Evolutionary conservation across 2,113 vertebrate genomes (phyloP).

Genomic region (Crotalus helleri): DNA sequence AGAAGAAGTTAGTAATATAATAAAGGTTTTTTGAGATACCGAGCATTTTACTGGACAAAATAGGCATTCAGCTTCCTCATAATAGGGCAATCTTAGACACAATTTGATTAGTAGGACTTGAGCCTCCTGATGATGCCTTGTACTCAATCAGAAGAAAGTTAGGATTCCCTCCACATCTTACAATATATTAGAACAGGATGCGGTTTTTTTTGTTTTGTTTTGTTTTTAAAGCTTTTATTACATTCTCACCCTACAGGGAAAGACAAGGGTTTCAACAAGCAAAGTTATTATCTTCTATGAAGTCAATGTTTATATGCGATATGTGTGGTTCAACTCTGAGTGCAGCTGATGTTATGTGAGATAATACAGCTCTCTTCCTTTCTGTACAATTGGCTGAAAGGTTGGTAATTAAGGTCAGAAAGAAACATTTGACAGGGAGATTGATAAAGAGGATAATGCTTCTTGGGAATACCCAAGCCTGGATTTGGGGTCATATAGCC

Average conservation of each 20-base stretch:
- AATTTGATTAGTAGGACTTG: not conserved
- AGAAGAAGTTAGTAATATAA: not conserved
- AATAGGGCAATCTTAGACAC: not conserved
- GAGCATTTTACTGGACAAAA: not conserved
- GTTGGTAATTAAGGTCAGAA: constrained; percentile 9
- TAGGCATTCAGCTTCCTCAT: not conserved
- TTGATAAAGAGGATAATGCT: not conserved
- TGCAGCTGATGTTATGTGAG: not conserved
- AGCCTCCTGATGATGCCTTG: not conserved
- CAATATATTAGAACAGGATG: not conserved
- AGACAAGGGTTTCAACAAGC: not conserved
- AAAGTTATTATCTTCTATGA: not conserved
- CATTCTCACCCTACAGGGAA: not conserved
- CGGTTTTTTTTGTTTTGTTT: too few species aligned
- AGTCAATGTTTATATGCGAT: not conserved
- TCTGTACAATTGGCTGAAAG: not conserved
- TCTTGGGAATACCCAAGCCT: not conserved
- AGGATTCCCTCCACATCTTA: too few species aligned
- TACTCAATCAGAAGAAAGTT: not conserved
- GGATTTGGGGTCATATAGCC: not conserved
- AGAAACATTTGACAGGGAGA: not conserved
- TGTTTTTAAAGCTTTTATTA: not conserved
- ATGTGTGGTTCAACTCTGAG: not conserved
- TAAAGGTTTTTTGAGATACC: not conserved
- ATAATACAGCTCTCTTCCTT: not conserved